Conservation (phyloP, 2,797 vertebrate genomes). For the Otolemur crassicaudatus region DNA sequence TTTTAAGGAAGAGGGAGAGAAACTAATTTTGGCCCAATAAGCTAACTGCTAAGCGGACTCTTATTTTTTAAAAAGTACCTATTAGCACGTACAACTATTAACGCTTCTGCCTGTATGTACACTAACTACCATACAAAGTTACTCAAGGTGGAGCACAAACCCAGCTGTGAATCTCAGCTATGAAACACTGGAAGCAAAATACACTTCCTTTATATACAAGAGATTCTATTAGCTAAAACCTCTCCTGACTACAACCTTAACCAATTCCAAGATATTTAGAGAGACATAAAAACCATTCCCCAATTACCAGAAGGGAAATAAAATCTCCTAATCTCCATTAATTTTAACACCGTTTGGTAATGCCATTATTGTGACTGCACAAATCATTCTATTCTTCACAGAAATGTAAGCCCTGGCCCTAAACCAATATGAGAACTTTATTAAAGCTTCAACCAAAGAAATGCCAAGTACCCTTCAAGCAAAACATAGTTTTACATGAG, state of each 20-base stretch:
- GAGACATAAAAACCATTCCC: constrained; percentile 31
- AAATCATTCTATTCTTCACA: constrained; percentile 43
- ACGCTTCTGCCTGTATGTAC: neutral
- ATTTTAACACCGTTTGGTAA: constrained; percentile 54
- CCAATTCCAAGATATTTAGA: constrained; percentile 53
- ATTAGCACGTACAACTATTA: neutral
- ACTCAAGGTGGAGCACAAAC: neutral
- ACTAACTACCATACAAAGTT: neutral
- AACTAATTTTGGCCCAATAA: constrained; percentile 4
- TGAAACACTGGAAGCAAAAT: neutral
- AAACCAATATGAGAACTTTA: constrained; percentile 33
- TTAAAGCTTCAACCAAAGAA: constrained; percentile 40
- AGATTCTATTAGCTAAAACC: constrained; percentile 42
- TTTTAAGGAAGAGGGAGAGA: neutral
- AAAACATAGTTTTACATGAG: constrained; percentile 46
- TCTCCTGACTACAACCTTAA: constrained; percentile 46
- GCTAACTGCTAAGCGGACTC: constrained; percentile 46
- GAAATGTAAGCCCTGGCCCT: neutral
- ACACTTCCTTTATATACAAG: constrained; percentile 45
- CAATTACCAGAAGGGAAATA: constrained; percentile 49
- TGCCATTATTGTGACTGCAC: constrained; percentile 29
- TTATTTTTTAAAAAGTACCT: constrained; percentile 19
- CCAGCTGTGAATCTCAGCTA: neutral
- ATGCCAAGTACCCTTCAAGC: constrained; percentile 4
- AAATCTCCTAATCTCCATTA: constrained; percentile 37